Evolutionary conservation across 1,140 invertebrate species (phyloP).

Genomic region (Telenomus remus): DNA sequence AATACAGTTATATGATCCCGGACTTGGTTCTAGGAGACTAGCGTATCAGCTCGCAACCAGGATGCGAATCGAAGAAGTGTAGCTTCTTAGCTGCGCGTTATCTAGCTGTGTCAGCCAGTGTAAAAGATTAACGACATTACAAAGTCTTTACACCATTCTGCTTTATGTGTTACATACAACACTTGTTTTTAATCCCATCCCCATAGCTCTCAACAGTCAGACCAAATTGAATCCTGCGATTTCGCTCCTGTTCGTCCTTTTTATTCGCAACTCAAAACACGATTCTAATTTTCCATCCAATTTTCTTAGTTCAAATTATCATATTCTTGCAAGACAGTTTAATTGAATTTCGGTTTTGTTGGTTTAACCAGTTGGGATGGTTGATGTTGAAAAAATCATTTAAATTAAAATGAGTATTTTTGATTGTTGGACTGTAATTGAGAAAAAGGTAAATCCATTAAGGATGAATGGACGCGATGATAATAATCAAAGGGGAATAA

Average conservation of each 20-base stretch:
- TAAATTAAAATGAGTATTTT: too few relatives aligned
- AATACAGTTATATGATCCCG: slow-evolving; percentile 64
- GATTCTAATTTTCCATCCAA: too few relatives aligned
- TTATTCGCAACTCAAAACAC: too few relatives aligned
- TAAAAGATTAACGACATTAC: slow-evolving; percentile 53
- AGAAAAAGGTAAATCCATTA: background rate
- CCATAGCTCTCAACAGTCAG: background rate
- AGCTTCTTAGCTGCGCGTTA: slow-evolving; percentile 54
- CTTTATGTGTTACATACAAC: slow-evolving; percentile 22
- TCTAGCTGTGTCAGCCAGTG: slow-evolving; percentile 49
- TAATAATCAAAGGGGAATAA: background rate
- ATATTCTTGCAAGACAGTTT: too few relatives aligned
- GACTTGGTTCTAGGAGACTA: slow-evolving; percentile 56
- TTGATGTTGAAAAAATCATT: too few relatives aligned
- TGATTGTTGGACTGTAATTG: too few relatives aligned
- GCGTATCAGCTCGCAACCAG: slow-evolving; percentile 43
- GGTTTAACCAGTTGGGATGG: too few relatives aligned
- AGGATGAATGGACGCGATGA: too few relatives aligned
- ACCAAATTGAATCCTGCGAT: background rate
- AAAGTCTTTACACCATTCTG: slow-evolving; percentile 24
- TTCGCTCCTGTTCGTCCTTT: background rate
- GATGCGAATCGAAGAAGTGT: slow-evolving; percentile 53
- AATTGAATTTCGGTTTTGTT: too few relatives aligned
- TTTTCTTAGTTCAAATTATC: too few relatives aligned
- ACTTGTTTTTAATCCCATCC: background rate